Base-by-base conservation (phyloP, 2,888 invertebrate species). In the Diarsia mendica region DNA sequence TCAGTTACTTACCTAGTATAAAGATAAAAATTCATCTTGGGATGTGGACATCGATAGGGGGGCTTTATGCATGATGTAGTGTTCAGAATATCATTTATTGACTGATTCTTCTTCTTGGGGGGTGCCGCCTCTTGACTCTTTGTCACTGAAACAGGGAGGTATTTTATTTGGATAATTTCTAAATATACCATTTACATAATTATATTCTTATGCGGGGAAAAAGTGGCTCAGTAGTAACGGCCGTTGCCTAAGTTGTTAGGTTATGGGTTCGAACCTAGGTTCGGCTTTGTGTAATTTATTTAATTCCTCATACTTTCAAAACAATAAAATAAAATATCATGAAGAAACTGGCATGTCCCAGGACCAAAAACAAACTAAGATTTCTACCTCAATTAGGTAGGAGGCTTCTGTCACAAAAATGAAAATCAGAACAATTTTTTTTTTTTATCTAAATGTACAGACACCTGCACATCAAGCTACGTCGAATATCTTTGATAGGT, bases 1-100 rank as follows among this genome's bases (percentile, higher is more conserved):
- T 48, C 15, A 4, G 51, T 2, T 23, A 15, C 67, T 61, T 95
- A 98, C 98, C 98, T 97, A 0, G 98, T 98, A 88, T 98, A 98
- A 13, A 98, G 94, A 93, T 97, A 98, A 93, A 98, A 98, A 89
- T 98, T 97, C 92, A 98, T 98, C 91, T 97, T 97, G 0, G 98
- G 98, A 94, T 98, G 98, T 18, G 98, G 98, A 93, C 98, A 98
- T 72, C 97, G 97, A 91, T 97, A 98, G 0, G 98, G 98, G 64
- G 98, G 98, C 75, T 97, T 98, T 72, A 98, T 97, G 90, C 98
- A 98, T 9, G 98, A 98, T 6, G 97, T 97, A 8, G 98, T 98
- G 90, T 98, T 98, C 91, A 98, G 98, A 10, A 98, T 96, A 87
- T 98, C 98, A 78, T 96, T 96, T 53, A 97, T 94, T 51, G 97